Evolutionary conservation across 37 sponge, comb jelly and placozoan species (phyloP).

Genomic region (Petrosia ficiformis): DNA sequence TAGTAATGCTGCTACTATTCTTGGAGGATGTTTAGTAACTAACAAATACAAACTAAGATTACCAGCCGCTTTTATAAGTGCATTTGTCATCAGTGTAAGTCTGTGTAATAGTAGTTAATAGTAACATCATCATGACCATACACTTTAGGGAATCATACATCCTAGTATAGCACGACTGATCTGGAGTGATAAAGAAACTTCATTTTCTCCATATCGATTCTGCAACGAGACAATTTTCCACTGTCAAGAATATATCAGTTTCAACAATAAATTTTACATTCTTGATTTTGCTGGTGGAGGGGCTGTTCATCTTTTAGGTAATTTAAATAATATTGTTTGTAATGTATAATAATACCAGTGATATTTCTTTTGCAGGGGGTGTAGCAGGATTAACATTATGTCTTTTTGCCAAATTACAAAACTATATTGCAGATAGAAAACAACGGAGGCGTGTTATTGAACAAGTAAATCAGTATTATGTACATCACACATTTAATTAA

Average conservation of each 20-base stretch:
- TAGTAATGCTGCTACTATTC: slow-evolving; percentile 88
- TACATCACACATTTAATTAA: too few relatives aligned
- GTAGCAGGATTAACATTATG: slow-evolving; percentile 65
- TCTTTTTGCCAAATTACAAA: slow-evolving; percentile 74
- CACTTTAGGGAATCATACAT: slow-evolving; percentile 68
- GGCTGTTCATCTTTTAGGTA: slow-evolving; percentile 87
- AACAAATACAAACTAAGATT: slow-evolving; percentile 73
- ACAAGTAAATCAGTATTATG: too few relatives aligned
- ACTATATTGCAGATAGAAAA: slow-evolving; percentile 32
- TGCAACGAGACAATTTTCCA: slow-evolving; percentile 23
- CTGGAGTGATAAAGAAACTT: slow-evolving; percentile 52
- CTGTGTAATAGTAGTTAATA: background rate
- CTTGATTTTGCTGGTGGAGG: slow-evolving; percentile 94
- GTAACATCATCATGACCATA: background rate
- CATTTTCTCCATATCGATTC: slow-evolving; percentile 79
- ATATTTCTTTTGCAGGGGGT: slow-evolving; percentile 69
- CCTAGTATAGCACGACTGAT: slow-evolving; percentile 65
- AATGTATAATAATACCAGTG: background rate
- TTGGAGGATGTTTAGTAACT: slow-evolving; percentile 80
- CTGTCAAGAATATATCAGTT: background rate
- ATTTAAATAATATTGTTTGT: background rate
- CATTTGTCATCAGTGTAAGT: slow-evolving; percentile 89
- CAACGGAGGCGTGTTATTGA: background rate
- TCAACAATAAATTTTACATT: slow-evolving; percentile 52
- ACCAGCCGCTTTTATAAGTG: slow-evolving; percentile 79